phyloP scores from a whole-genome alignment of 2,113 vertebrate species.

The Acrocephalus arundinaceus region DNA sequence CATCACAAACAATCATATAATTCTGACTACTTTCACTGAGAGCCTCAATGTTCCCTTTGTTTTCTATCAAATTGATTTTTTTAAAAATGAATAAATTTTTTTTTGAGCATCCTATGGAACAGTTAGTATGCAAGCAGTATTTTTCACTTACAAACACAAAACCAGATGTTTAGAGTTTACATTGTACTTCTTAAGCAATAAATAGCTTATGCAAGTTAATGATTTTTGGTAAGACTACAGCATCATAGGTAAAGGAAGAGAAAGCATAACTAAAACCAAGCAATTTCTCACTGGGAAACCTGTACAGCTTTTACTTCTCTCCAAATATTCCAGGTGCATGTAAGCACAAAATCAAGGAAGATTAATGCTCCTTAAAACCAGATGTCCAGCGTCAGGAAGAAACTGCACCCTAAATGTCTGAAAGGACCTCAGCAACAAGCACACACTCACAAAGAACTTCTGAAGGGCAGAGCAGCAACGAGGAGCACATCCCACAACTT shows the following conservation, averaged over 20 bases:
- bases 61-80: background rate
- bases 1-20: background rate
- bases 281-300: background rate
- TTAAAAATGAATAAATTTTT: background rate
- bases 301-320: background rate
- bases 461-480: background rate
- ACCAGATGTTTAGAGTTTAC: accelerated
- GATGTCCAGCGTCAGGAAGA: background rate
- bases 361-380: background rate
- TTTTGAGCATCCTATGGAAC: background rate
- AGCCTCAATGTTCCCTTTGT: background rate
- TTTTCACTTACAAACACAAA: background rate
- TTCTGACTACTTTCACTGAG: background rate
- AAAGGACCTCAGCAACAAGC: background rate
- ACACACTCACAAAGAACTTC: background rate
- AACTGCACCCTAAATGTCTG: background rate
- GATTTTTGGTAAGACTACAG: background rate
- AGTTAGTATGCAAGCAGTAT: background rate
- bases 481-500: background rate
- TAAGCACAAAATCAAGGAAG: background rate
- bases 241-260: background rate
- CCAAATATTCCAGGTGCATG: accelerated
- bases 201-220: background rate
- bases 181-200: background rate
- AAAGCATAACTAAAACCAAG: background rate